Evolutionary conservation across 2,797 vertebrate species (phyloP).

Genomic region (Hemitrygon akajei): DNA sequence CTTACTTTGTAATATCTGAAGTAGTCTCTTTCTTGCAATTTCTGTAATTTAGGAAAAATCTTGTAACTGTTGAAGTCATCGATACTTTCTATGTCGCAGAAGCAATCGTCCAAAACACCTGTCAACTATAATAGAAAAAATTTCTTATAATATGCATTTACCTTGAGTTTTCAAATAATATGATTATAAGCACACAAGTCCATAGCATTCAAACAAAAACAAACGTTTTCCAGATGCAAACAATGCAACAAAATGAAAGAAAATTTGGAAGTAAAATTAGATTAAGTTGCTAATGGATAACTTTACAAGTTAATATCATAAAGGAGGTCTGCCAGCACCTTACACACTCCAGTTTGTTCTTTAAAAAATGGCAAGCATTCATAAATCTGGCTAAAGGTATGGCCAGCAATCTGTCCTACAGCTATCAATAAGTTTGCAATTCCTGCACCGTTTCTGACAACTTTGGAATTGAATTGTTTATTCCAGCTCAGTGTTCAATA

Average conservation of each 20-base stretch:
- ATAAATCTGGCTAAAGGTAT: neutral
- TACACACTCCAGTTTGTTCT: neutral
- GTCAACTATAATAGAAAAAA: constrained; percentile 62
- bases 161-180: neutral
- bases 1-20: constrained; percentile 91
- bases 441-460: no score
- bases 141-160: neutral
- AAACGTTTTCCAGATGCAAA: neutral
- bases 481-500: no score
- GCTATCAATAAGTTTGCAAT: no score
- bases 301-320: neutral
- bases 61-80: constrained; percentile 95
- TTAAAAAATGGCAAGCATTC: neutral
- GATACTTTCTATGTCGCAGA: constrained; percentile 91
- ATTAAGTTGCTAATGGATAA: neutral
- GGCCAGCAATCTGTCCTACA: no score
- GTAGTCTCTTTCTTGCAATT: constrained; percentile 80
- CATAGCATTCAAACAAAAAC: neutral
- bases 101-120: constrained; percentile 87
- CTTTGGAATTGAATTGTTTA: no score
- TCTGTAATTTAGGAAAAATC: constrained; percentile 82
- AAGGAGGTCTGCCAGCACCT: neutral
- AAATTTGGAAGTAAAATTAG: neutral
- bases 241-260: neutral
- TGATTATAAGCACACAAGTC: neutral